Conservation (phyloP, 2,113 vertebrate species). For the Chloropsis cyanopogon region DNA sequence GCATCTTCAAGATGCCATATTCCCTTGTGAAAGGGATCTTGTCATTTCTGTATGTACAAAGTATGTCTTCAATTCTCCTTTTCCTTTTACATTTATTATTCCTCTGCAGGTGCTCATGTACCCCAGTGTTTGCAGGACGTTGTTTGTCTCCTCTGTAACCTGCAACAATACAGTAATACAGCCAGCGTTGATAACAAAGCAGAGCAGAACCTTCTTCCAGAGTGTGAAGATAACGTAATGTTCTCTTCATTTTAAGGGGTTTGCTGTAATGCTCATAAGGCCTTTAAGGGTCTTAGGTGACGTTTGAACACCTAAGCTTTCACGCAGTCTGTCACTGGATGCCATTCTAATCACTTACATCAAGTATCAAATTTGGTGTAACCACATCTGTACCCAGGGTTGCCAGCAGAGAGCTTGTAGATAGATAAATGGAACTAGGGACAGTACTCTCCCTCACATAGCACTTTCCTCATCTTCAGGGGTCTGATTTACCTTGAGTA, state of each 20-base stretch:
- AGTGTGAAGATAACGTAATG: not conserved
- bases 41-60: slow-evolving; percentile 97
- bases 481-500: not conserved
- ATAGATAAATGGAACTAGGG: not conserved
- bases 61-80: slow-evolving; percentile 95
- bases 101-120: slow-evolving; percentile 94
- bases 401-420: not conserved
- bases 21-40: slow-evolving; percentile 90
- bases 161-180: not conserved
- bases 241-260: not conserved
- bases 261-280: not conserved
- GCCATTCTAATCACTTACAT: not conserved
- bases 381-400: not conserved
- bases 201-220: not conserved
- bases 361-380: not conserved
- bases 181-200: not conserved
- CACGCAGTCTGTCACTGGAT: not conserved
- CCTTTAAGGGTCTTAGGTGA: not conserved
- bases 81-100: slow-evolving; percentile 97
- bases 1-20: slow-evolving; percentile 72
- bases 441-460: not conserved
- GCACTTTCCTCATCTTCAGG: not conserved
- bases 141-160: slow-evolving; percentile 93
- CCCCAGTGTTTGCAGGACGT: slow-evolving; percentile 84
- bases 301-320: not conserved